Conservation (phyloP, 1,140 invertebrate genomes). For the Colletes gigas region DNA sequence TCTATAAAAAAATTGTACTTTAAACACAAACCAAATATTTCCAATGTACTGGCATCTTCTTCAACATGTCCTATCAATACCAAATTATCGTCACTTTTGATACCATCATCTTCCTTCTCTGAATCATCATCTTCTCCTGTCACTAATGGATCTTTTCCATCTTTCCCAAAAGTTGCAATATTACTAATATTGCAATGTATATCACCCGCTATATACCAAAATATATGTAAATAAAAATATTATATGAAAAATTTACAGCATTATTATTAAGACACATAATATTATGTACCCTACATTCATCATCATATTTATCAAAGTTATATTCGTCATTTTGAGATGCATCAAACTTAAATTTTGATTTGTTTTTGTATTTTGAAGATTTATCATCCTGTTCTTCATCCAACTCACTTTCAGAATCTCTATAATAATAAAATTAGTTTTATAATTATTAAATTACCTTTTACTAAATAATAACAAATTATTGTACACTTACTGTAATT, state of each 20-base stretch:
- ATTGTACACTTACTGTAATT: conserved; percentile 82
- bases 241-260: conserved; percentile 22
- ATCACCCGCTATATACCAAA: conserved; percentile 68
- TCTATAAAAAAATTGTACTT: neutral
- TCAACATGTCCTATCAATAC: conserved; percentile 93
- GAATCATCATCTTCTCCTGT: conserved; percentile 86
- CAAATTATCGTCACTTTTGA: conserved; percentile 95
- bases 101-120: conserved; percentile 94
- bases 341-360: neutral
- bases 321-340: conserved; percentile 83
- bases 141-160: conserved; percentile 83
- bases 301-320: conserved; percentile 87
- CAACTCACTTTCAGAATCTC: conserved; percentile 75
- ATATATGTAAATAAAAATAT: conserved; percentile 5
- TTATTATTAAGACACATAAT: conserved; percentile 30
- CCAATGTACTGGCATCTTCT: conserved; percentile 91
- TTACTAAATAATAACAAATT: conserved; percentile 17
- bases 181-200: conserved; percentile 78
- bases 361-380: conserved; percentile 73
- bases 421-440: conserved; percentile 44
- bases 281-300: conserved; percentile 82
- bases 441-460: neutral
- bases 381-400: conserved; percentile 81
- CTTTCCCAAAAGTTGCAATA: conserved; percentile 81
- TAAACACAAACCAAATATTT: conserved; percentile 90